These are phyloP conservation scores for Zaprionus ornatus DNA, from an alignment of 1,140 invertebrate genomes.

Conservation along the genomic window DNA sequence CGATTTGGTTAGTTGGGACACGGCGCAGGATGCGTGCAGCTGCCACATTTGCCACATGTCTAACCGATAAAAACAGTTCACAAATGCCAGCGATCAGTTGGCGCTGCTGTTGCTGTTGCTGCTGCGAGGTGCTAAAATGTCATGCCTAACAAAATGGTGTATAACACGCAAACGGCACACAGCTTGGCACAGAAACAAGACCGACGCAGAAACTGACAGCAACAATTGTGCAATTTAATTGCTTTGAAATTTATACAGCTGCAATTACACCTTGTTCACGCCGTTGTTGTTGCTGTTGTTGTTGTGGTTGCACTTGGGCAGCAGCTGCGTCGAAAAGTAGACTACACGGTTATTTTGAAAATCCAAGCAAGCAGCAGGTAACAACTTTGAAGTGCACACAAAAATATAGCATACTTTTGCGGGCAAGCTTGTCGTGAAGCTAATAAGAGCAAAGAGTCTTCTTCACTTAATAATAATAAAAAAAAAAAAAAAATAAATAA, in stretches of 20 bases:
- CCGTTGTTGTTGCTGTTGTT: constrained; percentile 21
- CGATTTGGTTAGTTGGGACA: constrained; percentile 24
- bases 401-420: constrained; percentile 23
- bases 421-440: background rate
- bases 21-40: constrained; percentile 59
- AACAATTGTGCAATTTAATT: constrained; percentile 58
- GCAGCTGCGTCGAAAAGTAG: constrained; percentile 52
- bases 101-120: constrained; percentile 11
- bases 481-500: too few relatives aligned
- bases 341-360: constrained; percentile 26
- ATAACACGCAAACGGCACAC: constrained; percentile 57
- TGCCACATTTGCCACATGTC: constrained; percentile 62
- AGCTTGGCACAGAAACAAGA: constrained; percentile 9
- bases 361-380: background rate
- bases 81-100: constrained; percentile 32
- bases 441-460: too few relatives aligned
- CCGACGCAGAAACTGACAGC: constrained; percentile 25
- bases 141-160: constrained; percentile 58
- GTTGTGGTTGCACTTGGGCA: constrained; percentile 22
- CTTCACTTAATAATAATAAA: too few relatives aligned
- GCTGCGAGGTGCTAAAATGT: constrained; percentile 68
- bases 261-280: constrained; percentile 23
- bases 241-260: constrained; percentile 62
- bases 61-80: constrained; percentile 8
- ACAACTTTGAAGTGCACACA: background rate